Base-by-base conservation (phyloP, 1,140 invertebrate genomes). In the Drosophila virilis region DNA sequence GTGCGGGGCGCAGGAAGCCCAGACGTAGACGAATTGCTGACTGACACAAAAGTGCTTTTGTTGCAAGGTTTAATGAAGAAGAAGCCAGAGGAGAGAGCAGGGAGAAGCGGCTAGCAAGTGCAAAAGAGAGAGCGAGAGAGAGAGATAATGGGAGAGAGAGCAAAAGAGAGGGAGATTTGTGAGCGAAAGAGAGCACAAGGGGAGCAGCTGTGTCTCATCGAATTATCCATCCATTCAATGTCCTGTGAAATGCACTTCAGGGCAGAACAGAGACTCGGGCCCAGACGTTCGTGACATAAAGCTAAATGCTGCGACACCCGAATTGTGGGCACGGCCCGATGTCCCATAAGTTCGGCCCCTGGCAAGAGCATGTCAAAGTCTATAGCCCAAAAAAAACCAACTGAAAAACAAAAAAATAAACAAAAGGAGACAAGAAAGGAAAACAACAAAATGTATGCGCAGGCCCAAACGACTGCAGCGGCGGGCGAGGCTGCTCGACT, bases 41-140 rank as follows among this genome's bases (percentile, higher is more conserved):
- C 84, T 88, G 84, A 89, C 84, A 88, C 80, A 88, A 88, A 88
- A 88, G 84, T 88, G 80, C 84, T 88, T 89, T 88, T 88, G 80
- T 89, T 89, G 84, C 77, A 80, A 77, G 83, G 66, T 78, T 67
- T 67, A 73, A 73, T 68, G 35, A 60, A 52, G 35, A 60, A 52
- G 37, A 51, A 60, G 42, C 10, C 28, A 48, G 58, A 17, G 32
- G 62, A 13, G 10, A 48, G 17, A 37, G 28, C 35, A 46, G 13
- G n/a, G 10, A 15, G 10, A n/a, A 28, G 22, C 8, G 22, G 10
- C 17, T 6, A 43, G 37, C 42, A 17, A 51, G 46, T 38, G 48
- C 6, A 33, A 33, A 1, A 6, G 28, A 38, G 22, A 35, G 60
- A 35, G 48, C 35, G 61, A 42, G 32, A n/a, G 17, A 10, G 13